Percentiles rank a stretch among this genome's conserved stretches.
Evolutionary conservation across 2,888 invertebrate species (phyloP).

Genomic region (Drosophila eohydei): DNA sequence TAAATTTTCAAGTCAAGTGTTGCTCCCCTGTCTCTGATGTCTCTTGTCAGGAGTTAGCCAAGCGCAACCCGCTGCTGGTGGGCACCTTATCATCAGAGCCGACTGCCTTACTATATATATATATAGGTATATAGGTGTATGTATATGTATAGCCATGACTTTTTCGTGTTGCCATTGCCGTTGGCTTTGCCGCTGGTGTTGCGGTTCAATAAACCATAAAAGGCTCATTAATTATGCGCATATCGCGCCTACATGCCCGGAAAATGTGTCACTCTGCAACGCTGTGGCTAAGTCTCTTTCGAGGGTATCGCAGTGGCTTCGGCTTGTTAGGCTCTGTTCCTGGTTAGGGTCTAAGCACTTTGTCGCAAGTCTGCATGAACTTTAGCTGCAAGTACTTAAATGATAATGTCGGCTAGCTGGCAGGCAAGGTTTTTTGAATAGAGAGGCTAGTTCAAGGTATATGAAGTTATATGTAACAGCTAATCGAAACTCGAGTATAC

Average conservation of each 20-base stretch:
- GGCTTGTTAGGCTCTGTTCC: slow-evolving; percentile 40
- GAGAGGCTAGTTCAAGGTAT: background rate
- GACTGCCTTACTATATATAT: slow-evolving; percentile 35
- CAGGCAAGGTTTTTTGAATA: background rate
- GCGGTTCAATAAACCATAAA: slow-evolving; percentile 84
- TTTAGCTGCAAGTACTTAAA: slow-evolving; percentile 9
- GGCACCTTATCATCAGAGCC: slow-evolving; percentile 63
- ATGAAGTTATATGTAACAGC: background rate
- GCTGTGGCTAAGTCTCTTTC: slow-evolving; percentile 19
- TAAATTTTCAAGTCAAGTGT: slow-evolving; percentile 83
- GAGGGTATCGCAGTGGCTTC: slow-evolving; percentile 39
- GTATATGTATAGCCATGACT: slow-evolving; percentile 55
- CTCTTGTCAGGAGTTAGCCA: slow-evolving; percentile 73
- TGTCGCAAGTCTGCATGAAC: slow-evolving; percentile 1
- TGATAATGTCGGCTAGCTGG: background rate
- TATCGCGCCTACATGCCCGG: slow-evolving; percentile 81
- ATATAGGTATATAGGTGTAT: background rate
- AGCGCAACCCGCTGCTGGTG: slow-evolving; percentile 79
- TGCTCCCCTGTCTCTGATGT: slow-evolving; percentile 23
- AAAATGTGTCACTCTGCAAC: slow-evolving; percentile 70
- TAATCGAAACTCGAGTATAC: too few species aligned
- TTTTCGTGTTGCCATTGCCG: slow-evolving; percentile 50
- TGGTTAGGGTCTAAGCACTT: slow-evolving; percentile 34
- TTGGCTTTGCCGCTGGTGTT: slow-evolving; percentile 47
- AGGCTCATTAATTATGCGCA: slow-evolving; percentile 84